Conservation (phyloP, 2,888 invertebrate genomes). For the Cheilosia pagana region DNA sequence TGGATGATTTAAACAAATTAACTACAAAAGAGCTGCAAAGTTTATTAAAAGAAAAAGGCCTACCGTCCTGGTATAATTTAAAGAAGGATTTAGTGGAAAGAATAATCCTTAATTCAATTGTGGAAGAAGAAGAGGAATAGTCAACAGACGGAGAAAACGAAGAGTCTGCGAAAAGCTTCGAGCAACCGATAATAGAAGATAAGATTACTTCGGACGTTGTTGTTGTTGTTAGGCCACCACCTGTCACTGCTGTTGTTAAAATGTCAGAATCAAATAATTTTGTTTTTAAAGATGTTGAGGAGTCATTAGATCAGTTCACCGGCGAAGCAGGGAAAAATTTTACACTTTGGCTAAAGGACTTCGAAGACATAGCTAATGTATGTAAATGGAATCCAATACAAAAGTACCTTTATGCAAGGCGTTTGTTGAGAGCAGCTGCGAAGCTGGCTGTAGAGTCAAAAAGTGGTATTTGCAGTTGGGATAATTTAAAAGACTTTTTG, state of each 20-base stretch:
- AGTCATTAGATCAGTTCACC: conserved; percentile 43
- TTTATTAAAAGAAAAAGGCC: conserved; percentile 11
- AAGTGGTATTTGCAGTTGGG: conserved; percentile 16
- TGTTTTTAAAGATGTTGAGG: conserved; percentile 51
- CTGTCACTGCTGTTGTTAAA: neutral
- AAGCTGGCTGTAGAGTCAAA: conserved; percentile 5
- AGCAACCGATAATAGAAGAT: neutral
- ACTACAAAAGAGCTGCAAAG: conserved; percentile 12
- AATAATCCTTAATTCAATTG: neutral
- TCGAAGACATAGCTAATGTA: conserved; percentile 45
- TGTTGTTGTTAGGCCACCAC: conserved; percentile 25
- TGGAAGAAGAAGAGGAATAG: neutral
- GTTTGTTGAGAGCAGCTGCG: conserved; percentile 39
- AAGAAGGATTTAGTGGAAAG: conserved; percentile 9
- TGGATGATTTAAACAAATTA: conserved; percentile 14
- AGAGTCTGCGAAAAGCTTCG: neutral
- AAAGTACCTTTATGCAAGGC: conserved; percentile 53
- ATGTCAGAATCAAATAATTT: conserved; percentile 47
- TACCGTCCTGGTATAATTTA: neutral
- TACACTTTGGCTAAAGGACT: conserved; percentile 25
- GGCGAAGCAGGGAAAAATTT: conserved; percentile 44
- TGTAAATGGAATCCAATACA: conserved; percentile 52
- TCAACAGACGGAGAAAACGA: neutral
- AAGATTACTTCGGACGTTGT: neutral
- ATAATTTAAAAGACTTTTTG: conserved; percentile 30